Conservation (phyloP, 1,140 invertebrate genomes). For the Manduca sexta region DNA sequence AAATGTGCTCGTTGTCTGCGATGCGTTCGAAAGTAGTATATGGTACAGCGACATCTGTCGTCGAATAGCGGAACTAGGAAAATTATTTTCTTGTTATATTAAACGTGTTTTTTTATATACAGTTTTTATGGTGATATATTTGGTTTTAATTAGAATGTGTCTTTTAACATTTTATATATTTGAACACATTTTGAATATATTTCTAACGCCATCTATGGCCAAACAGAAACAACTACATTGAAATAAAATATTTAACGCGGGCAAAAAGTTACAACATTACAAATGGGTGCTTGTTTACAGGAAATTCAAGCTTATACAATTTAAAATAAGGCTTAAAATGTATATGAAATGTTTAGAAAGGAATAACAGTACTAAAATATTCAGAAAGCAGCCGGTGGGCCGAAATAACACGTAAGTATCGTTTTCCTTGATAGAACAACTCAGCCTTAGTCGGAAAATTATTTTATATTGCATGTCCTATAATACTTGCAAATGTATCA, state of each 20-base stretch:
- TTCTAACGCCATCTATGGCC: conserved; percentile 32
- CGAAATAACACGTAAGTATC: conserved; percentile 36
- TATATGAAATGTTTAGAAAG: conserved; percentile 17
- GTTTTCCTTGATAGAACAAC: no score
- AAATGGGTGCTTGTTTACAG: conserved; percentile 17
- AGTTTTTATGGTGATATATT: neutral
- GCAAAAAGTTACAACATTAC: conserved; percentile 50
- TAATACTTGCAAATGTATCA: neutral
- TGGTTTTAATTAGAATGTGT: neutral
- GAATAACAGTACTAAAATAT: conserved; percentile 52
- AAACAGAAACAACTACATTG: conserved; percentile 13
- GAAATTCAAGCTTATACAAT: conserved; percentile 22
- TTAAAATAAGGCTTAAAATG: conserved; percentile 16
- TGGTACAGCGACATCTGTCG: conserved; percentile 32
- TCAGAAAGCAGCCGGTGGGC: conserved; percentile 30
- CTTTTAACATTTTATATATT: no score
- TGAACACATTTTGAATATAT: no score
- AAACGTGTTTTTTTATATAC: no score
- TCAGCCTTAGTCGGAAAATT: no score
- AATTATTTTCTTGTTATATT: no score
- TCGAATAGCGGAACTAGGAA: conserved; percentile 26
- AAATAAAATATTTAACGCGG: conserved; percentile 49
- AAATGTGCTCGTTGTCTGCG: neutral
- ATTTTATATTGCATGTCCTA: neutral
- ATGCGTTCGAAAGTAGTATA: neutral